These are phyloP conservation scores for Drosophila hawaiiensis DNA, from an alignment of 2,888 invertebrate genomes.

Conservation along the genomic window DNA sequence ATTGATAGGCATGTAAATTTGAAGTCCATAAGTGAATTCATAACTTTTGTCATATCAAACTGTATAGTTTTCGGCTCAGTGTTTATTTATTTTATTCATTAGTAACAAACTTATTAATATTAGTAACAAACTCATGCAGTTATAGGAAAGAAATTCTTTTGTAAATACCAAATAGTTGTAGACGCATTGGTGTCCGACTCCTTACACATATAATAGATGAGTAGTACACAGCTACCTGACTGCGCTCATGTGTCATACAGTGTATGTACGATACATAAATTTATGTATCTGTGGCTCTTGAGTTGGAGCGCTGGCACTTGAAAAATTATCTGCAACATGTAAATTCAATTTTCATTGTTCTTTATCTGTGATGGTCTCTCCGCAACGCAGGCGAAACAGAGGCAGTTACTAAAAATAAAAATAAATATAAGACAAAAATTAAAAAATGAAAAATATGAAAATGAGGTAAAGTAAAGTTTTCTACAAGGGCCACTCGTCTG, in stretches of 20 bases:
- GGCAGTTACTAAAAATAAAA: constrained; percentile 71
- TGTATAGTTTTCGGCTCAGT: not conserved
- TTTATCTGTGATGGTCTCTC: constrained; percentile 69
- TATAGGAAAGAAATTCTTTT: not conserved
- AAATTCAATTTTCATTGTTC: constrained; percentile 84
- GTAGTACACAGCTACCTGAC: constrained; percentile 50
- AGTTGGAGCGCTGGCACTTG: constrained; percentile 69
- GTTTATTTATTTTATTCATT: not conserved
- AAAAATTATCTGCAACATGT: constrained; percentile 83
- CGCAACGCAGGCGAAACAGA: constrained; percentile 50
- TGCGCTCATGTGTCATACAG: constrained; percentile 52
- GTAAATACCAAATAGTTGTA: constrained; percentile 33
- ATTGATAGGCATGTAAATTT: not conserved
- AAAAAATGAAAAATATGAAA: constrained; percentile 20
- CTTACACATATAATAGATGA: constrained; percentile 26
- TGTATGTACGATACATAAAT: constrained; percentile 16
- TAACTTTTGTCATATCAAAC: not conserved
- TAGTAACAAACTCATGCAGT: not conserved
- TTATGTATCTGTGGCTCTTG: constrained; percentile 44
- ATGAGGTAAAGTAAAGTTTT: constrained; percentile 37
- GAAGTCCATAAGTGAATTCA: not conserved
- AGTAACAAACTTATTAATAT: not conserved
- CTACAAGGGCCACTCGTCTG: constrained; percentile 57
- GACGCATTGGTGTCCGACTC: constrained; percentile 1
- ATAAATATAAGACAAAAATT: constrained; percentile 11